Percentiles rank a stretch among this genome's conserved stretches.
phyloP scores from a whole-genome alignment of 2,797 vertebrate genomes.

The Pangasius larnaudii region DNA sequence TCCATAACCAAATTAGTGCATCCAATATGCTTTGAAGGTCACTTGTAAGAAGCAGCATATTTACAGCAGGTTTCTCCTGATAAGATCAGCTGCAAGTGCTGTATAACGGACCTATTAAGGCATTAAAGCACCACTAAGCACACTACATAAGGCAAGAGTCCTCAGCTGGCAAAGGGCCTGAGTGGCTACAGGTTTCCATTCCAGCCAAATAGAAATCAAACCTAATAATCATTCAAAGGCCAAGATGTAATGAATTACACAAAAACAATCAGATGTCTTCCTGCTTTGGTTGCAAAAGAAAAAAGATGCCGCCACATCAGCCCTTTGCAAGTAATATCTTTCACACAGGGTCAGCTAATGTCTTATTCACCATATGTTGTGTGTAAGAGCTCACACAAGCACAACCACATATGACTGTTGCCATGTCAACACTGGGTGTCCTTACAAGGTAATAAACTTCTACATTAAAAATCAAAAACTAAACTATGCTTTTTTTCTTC shows the following conservation, averaged over 20 bases:
- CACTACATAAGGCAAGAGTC: conserved; percentile 14
- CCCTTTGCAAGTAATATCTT: neutral
- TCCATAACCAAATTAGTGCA: neutral
- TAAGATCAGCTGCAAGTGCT: conserved; percentile 10
- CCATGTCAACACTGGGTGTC: neutral
- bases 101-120: neutral
- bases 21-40: neutral
- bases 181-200: conserved; percentile 5
- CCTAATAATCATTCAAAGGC: neutral
- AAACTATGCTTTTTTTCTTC: neutral
- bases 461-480: neutral
- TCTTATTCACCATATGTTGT: neutral
- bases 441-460: neutral
- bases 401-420: neutral
- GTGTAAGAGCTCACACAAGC: neutral
- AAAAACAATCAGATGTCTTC: neutral
- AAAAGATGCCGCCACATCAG: neutral
- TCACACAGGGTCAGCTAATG: neutral
- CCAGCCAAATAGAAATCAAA: neutral
- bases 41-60: neutral
- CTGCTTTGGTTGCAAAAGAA: neutral
- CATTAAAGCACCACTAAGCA: neutral
- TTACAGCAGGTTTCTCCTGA: conserved; percentile 6
- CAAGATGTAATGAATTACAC: neutral
- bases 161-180: neutral